Conservation (phyloP, 2,888 invertebrate genomes). For the Cerceris rybyensis region DNA sequence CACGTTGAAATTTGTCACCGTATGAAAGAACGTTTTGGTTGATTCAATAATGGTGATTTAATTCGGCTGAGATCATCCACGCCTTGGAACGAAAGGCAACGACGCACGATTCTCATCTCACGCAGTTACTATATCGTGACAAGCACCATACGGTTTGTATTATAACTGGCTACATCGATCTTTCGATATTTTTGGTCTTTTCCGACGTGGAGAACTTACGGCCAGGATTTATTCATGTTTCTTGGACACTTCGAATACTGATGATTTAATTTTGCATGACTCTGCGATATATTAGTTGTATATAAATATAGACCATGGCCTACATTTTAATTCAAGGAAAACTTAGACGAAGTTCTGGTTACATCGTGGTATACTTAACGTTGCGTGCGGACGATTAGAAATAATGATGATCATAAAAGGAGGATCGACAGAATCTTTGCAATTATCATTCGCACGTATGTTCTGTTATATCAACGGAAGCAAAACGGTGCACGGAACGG, state of each 20-base stretch:
- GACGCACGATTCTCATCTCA: slow-evolving; percentile 16
- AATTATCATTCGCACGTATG: background rate
- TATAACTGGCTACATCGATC: slow-evolving; percentile 2
- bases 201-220: background rate
- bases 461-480: background rate
- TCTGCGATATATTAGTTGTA: background rate
- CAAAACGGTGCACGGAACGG: background rate
- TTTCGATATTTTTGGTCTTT: background rate
- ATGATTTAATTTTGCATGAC: background rate
- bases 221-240: background rate
- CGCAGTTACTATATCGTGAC: slow-evolving; percentile 13
- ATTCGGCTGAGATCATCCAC: slow-evolving; percentile 56
- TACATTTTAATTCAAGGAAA: too few relatives aligned
- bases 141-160: slow-evolving; percentile 2
- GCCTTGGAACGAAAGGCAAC: slow-evolving; percentile 14
- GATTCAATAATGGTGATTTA: slow-evolving; percentile 51
- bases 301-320: background rate
- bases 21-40: slow-evolving; percentile 16
- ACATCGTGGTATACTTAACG: too few relatives aligned
- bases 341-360: too few relatives aligned
- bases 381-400: too few relatives aligned
- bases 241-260: background rate
- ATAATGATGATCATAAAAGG: too few relatives aligned
- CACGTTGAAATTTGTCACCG: slow-evolving; percentile 10
- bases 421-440: too few relatives aligned